Conservation (phyloP, 2,113 vertebrate genomes). For the Nycticebus coucang region DNA sequence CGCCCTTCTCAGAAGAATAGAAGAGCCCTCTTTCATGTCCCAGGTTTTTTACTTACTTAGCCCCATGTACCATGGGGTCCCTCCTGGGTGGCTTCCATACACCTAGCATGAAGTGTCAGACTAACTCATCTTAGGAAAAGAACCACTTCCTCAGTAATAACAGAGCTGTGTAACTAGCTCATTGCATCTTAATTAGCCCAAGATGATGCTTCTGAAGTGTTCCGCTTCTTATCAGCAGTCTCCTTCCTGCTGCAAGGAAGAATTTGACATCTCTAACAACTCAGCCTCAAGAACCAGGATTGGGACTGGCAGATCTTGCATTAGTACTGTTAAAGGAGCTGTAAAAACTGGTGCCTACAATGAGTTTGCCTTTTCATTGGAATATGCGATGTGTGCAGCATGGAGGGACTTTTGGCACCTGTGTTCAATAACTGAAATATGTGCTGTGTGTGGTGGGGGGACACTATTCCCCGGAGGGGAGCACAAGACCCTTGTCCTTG, state of each 20-base stretch:
- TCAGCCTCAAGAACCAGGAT: neutral
- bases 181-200: conserved; percentile 74
- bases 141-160: conserved; percentile 52
- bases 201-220: conserved; percentile 53
- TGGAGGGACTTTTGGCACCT: neutral
- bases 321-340: neutral
- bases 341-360: neutral
- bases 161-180: conserved; percentile 53
- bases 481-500: neutral
- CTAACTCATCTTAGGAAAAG: conserved; percentile 39
- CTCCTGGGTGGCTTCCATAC: conserved; percentile 7
- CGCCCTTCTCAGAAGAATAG: neutral
- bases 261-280: neutral
- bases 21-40: neutral
- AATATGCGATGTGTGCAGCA: neutral
- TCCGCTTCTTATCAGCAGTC: conserved; percentile 37
- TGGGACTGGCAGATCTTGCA: neutral
- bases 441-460: neutral
- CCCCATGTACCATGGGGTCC: neutral
- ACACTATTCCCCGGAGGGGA: neutral
- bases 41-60: neutral
- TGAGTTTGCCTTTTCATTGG: neutral
- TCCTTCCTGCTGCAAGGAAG: neutral
- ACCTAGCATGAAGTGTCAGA: conserved; percentile 49
- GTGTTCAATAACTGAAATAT: neutral